phyloP scores from a whole-genome alignment of 2,888 invertebrate species.

The Lamellibrachia satsuma region DNA sequence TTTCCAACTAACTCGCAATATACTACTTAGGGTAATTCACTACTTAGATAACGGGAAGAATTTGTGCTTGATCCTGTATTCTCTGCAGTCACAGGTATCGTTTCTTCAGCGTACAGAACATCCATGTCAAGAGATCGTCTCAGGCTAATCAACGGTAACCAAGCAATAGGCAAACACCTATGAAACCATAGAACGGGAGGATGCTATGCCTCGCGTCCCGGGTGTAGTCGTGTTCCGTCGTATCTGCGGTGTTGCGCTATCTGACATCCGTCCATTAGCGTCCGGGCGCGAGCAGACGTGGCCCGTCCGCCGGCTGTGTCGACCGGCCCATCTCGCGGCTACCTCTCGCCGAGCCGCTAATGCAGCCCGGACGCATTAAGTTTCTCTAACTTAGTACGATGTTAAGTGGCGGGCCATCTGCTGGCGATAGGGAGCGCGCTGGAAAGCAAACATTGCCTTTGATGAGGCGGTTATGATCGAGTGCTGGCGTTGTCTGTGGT shows the following conservation, averaged over 20 bases:
- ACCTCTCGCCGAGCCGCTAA: neutral
- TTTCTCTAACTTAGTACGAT: neutral
- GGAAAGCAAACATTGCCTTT: slow-evolving; percentile 17
- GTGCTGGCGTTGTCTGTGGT: slow-evolving; percentile 2
- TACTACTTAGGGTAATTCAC: neutral
- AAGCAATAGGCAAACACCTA: neutral
- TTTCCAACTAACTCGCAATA: too few species aligned
- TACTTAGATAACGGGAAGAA: neutral
- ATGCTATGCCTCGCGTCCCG: neutral
- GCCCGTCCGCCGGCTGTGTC: neutral
- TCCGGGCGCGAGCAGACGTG: neutral
- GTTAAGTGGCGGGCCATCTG: slow-evolving; percentile 13
- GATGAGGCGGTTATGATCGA: slow-evolving; percentile 17
- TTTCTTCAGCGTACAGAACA: neutral
- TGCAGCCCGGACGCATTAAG: neutral
- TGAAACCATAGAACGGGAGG: neutral
- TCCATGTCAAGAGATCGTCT: neutral
- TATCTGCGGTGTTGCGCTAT: neutral
- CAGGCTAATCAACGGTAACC: neutral
- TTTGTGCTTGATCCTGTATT: neutral
- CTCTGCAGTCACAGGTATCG: neutral
- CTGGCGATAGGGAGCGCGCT: neutral
- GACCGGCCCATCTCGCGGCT: neutral
- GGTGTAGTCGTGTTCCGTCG: neutral
- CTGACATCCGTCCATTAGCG: slow-evolving; percentile 2